Evolutionary conservation across 2,113 vertebrate species (phyloP).

Genomic region (Uria lomvia): DNA sequence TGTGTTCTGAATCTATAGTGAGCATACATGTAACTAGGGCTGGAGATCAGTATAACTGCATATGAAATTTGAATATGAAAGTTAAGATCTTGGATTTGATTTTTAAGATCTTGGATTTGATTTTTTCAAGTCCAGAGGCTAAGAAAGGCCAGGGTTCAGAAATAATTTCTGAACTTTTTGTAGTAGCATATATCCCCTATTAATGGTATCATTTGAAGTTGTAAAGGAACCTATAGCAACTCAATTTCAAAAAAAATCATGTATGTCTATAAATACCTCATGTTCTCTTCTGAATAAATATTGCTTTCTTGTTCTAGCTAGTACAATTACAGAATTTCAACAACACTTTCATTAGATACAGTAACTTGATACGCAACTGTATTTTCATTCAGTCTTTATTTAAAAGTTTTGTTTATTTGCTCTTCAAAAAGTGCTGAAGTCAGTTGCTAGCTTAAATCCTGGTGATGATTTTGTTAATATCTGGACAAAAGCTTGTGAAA

Average conservation of each 20-base stretch:
- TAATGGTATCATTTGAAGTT: background rate
- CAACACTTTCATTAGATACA: background rate
- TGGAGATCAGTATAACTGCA: background rate
- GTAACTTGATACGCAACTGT: background rate
- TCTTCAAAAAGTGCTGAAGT: background rate
- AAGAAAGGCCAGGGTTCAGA: background rate
- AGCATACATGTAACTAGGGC: background rate
- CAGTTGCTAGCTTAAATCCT: background rate
- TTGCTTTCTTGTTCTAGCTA: background rate
- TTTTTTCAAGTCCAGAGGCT: background rate
- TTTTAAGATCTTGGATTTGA: background rate
- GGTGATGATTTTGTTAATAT: background rate
- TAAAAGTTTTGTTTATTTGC: background rate
- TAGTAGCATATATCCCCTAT: background rate
- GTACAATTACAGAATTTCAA: background rate
- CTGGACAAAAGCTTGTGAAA: background rate
- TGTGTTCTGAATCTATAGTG: background rate
- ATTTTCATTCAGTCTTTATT: background rate
- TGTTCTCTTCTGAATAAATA: background rate
- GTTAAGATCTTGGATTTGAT: background rate
- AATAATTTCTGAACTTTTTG: background rate
- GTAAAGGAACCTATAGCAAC: background rate
- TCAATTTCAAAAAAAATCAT: background rate
- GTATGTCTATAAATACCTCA: background rate
- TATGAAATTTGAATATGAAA: background rate